Evolutionary conservation across 2,113 vertebrate genomes (phyloP).

Genomic region (Carlito syrichta): DNA sequence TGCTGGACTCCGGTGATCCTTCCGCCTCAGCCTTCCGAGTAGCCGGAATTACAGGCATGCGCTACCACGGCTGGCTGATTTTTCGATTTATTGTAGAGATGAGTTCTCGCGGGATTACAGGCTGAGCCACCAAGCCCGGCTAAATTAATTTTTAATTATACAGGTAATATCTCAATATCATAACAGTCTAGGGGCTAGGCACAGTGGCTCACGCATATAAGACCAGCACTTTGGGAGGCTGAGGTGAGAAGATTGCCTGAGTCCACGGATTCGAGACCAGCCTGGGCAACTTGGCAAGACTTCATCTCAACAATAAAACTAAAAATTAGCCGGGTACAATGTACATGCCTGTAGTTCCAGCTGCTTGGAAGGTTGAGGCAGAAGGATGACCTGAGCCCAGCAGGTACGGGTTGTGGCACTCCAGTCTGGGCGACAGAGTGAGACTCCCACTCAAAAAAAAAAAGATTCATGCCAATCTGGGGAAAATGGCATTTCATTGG

Average conservation of each 20-base stretch:
- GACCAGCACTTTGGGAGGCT: no score
- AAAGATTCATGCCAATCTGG: neutral
- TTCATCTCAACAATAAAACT: neutral
- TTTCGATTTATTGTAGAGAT: no score
- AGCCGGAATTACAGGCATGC: no score
- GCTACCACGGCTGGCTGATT: no score
- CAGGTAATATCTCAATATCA: neutral
- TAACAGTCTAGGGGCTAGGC: no score
- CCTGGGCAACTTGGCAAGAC: neutral
- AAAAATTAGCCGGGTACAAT: neutral
- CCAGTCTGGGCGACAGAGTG: neutral
- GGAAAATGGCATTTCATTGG: neutral
- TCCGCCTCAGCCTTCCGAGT: no score
- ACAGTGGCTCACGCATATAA: no score
- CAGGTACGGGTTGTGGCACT: neutral
- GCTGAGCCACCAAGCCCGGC: no score
- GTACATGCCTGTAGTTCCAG: neutral
- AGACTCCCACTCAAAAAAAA: neutral
- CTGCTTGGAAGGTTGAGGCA: neutral
- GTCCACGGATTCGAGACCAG: neutral
- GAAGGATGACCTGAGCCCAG: neutral
- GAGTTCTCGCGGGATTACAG: no score
- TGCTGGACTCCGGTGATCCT: no score
- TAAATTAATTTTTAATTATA: neutral
- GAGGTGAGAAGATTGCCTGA: no score